phyloP scores from a whole-genome alignment of 2,888 invertebrate species.

The Chymomyza procnemis region DNA sequence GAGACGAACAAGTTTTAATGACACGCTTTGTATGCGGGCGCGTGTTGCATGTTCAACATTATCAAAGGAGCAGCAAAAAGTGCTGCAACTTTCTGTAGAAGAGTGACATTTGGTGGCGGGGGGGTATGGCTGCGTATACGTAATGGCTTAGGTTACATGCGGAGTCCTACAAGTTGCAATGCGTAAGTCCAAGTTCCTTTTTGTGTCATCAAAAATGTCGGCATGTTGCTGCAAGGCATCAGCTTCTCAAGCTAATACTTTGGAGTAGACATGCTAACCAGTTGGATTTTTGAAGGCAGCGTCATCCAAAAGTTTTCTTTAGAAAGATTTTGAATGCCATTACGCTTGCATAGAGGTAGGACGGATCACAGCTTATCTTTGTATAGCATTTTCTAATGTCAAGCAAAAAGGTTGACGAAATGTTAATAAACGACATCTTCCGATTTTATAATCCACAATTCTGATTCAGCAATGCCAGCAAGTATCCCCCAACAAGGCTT shows the following conservation, averaged over 20 bases:
- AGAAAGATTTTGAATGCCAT: too few relatives aligned
- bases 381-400: too few relatives aligned
- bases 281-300: too few relatives aligned
- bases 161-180: not conserved
- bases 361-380: too few relatives aligned
- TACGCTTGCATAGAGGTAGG: too few relatives aligned
- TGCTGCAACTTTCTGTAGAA: not conserved
- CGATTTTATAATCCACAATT: too few relatives aligned
- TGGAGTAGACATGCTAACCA: too few relatives aligned
- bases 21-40: constrained; percentile 66
- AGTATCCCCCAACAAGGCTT: too few relatives aligned
- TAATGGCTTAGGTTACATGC: not conserved
- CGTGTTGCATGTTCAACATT: constrained; percentile 62
- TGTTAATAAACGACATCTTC: too few relatives aligned
- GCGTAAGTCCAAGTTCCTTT: not conserved
- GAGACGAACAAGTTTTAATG: constrained; percentile 56
- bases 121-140: not conserved
- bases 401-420: too few relatives aligned
- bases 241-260: not conserved
- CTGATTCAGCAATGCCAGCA: too few relatives aligned
- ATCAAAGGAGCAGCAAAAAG: constrained; percentile 43
- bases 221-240: not conserved
- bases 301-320: too few relatives aligned
- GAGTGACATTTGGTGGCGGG: not conserved
- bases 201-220: not conserved